These are phyloP conservation scores for Telenomus remus DNA, from an alignment of 1,140 invertebrate species.

Conservation along the genomic window DNA sequence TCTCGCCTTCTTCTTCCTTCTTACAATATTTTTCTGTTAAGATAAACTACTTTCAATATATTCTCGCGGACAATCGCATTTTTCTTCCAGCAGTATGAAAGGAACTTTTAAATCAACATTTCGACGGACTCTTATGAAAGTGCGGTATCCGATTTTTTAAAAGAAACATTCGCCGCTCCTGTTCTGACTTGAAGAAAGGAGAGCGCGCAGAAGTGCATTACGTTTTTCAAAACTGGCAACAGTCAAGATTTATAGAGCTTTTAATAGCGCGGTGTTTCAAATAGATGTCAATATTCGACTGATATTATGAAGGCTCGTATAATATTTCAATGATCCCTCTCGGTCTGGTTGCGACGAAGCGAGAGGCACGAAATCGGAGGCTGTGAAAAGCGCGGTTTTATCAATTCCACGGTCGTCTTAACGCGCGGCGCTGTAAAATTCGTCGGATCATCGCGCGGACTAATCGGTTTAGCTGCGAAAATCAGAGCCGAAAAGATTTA, in stretches of 20 bases:
- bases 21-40: too few relatives aligned
- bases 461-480: too few relatives aligned
- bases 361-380: too few relatives aligned
- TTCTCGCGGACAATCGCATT: not conserved
- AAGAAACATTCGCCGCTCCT: too few relatives aligned
- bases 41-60: too few relatives aligned
- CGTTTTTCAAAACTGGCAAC: not conserved
- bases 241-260: conserved; percentile 19
- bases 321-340: conserved; percentile 10
- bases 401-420: too few relatives aligned
- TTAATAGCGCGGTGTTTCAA: conserved; percentile 26
- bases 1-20: too few relatives aligned
- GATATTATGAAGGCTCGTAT: conserved; percentile 15
- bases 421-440: too few relatives aligned
- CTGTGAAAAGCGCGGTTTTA: too few relatives aligned
- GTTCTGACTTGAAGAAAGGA: too few relatives aligned
- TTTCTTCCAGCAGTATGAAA: conserved; percentile 3
- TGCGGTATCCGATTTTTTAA: conserved; percentile 1
- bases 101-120: conserved; percentile 12
- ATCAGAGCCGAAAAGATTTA: too few relatives aligned
- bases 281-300: conserved; percentile 21
- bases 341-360: not conserved
- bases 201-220: not conserved
- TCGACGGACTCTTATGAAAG: conserved; percentile 4
- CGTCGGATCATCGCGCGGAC: too few relatives aligned